phyloP scores from a whole-genome alignment of 1,140 invertebrate species.

The Geopemphigus sp. region DNA sequence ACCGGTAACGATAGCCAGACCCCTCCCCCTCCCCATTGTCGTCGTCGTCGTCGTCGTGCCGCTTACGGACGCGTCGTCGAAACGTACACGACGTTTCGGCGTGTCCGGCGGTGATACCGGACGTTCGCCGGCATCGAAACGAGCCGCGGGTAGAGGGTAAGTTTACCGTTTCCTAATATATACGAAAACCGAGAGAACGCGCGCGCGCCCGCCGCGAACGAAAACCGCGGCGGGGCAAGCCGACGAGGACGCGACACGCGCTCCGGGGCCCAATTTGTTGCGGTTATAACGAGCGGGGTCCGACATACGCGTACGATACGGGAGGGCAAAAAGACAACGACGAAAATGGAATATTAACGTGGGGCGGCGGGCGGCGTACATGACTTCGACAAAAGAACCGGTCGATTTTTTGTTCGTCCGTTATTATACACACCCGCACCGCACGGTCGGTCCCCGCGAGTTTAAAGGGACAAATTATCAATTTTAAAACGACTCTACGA shows the following conservation, averaged over 20 bases:
- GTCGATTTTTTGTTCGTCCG: constrained; percentile 33
- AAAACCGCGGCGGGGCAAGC: too few species aligned
- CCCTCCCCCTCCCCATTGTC: too few species aligned
- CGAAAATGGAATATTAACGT: neutral
- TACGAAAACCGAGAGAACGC: too few species aligned
- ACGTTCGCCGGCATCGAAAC: too few species aligned
- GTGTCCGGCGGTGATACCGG: too few species aligned
- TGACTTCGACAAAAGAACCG: constrained; percentile 40
- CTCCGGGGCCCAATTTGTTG: constrained; percentile 41
- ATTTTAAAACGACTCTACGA: constrained; percentile 41
- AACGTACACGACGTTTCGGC: too few species aligned
- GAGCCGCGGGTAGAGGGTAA: too few species aligned
- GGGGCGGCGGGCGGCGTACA: constrained; percentile 23
- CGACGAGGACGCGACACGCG: neutral
- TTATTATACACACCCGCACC: neutral
- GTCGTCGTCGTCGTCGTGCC: too few species aligned
- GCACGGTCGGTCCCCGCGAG: neutral
- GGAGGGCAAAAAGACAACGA: neutral
- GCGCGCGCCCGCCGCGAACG: too few species aligned
- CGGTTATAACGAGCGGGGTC: constrained; percentile 42
- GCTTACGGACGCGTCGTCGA: too few species aligned
- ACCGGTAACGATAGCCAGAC: too few species aligned
- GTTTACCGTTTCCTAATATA: too few species aligned
- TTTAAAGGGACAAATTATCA: constrained; percentile 49
- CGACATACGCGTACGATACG: neutral